A percentile compares a stretch with the other conserved stretches of the same genome.
Evolutionary conservation across 2,113 vertebrate species (phyloP).

Genomic region (Prionailurus bengalensis): DNA sequence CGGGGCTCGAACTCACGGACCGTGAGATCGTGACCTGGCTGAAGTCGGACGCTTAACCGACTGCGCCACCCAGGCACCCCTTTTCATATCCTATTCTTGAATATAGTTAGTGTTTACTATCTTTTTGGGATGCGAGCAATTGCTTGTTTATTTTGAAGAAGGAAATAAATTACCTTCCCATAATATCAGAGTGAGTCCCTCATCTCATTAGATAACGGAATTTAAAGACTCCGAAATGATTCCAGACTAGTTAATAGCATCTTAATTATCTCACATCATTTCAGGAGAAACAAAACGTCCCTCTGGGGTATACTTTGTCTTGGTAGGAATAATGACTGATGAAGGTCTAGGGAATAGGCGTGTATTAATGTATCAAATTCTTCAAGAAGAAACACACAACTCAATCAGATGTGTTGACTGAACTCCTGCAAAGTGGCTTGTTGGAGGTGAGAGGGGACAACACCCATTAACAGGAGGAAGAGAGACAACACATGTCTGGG

Average conservation of each 20-base stretch:
- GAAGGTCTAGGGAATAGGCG: neutral
- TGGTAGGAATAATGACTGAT: constrained; percentile 30
- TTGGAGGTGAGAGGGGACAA: neutral
- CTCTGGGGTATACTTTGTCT: constrained; percentile 57
- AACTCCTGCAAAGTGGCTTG: neutral
- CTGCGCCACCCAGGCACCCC: too few relatives aligned
- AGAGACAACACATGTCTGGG: neutral
- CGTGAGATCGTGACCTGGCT: too few relatives aligned
- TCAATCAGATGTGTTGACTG: neutral
- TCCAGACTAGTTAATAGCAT: constrained; percentile 70
- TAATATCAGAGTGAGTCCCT: constrained; percentile 46
- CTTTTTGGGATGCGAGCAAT: constrained; percentile 49
- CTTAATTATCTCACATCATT: constrained; percentile 78
- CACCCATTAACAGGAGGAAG: neutral
- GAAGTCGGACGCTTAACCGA: too few relatives aligned
- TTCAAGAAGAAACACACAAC: neutral
- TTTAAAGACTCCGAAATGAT: constrained; percentile 63
- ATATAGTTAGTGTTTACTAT: constrained; percentile 22
- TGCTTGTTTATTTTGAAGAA: constrained; percentile 69
- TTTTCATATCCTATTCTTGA: neutral
- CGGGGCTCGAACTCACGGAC: too few relatives aligned
- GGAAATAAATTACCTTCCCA: constrained; percentile 64
- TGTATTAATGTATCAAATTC: constrained; percentile 4
- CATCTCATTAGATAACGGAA: constrained; percentile 68
- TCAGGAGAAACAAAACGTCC: constrained; percentile 41